phyloP scores from a whole-genome alignment of 2,797 vertebrate genomes.

The Chiroxiphia lanceolata region DNA sequence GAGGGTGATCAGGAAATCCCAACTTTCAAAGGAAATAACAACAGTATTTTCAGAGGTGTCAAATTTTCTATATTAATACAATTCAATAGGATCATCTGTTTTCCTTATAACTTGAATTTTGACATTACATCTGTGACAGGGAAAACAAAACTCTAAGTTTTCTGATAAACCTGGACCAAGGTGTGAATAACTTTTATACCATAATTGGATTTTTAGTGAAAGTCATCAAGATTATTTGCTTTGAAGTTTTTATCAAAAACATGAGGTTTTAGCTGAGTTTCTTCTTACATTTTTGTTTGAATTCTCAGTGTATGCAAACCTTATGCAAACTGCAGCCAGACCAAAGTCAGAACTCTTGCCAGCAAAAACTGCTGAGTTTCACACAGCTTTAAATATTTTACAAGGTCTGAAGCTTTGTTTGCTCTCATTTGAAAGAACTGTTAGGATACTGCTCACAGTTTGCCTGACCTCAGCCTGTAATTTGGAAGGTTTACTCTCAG shows the following conservation, averaged over 20 bases:
- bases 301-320: not conserved
- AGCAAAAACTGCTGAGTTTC: conserved; percentile 59
- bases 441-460: conserved; percentile 66
- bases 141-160: not conserved
- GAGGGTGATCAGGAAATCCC: not conserved
- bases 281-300: not conserved
- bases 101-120: not conserved
- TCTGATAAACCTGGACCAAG: not conserved
- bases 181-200: not conserved
- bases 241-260: not conserved
- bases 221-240: not conserved
- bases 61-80: not conserved
- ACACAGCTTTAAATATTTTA: conserved; percentile 69
- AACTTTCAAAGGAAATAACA: not conserved
- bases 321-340: conserved; percentile 4
- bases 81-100: not conserved
- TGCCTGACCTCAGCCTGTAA: conserved; percentile 65
- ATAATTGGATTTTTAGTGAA: not conserved
- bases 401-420: conserved; percentile 65
- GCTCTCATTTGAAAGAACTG: conserved; percentile 69
- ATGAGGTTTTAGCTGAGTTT: not conserved
- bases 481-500: conserved; percentile 65
- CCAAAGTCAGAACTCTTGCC: conserved; percentile 15
- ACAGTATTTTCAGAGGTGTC: not conserved
- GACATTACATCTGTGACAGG: not conserved